Evolutionary conservation across 53 echinoderm and acorn worm genomes (phyloP).

Genomic region (Apostichopus leukothele): DNA sequence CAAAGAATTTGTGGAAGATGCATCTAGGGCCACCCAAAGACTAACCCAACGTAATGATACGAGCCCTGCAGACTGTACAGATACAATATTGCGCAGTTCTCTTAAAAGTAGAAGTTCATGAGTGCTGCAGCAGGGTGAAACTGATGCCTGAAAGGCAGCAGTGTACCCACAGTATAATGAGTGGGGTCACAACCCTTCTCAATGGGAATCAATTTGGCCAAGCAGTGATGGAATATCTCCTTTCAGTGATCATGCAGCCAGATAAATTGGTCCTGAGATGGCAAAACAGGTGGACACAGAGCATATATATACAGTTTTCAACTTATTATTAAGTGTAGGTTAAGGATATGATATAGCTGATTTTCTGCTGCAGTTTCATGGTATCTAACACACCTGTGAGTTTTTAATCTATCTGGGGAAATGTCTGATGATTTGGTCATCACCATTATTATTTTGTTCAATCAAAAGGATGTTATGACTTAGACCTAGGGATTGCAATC

Average conservation of each 20-base stretch:
- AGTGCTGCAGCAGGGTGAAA: background rate
- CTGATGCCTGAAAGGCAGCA: background rate
- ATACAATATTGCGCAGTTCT: background rate
- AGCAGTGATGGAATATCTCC: constrained; percentile 31
- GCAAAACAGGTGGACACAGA: constrained; percentile 20
- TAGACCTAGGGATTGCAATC: background rate
- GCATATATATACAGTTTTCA: background rate
- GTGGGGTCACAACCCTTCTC: constrained; percentile 28
- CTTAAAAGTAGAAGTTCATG: background rate
- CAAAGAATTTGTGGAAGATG: too few species aligned
- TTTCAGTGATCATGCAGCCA: constrained; percentile 31
- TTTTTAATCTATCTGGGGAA: background rate
- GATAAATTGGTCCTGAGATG: constrained; percentile 27
- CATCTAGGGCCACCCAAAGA: too few species aligned
- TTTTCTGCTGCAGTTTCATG: background rate
- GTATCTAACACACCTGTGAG: background rate
- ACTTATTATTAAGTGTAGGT: background rate
- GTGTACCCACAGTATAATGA: constrained; percentile 5
- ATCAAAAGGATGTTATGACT: background rate
- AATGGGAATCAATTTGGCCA: constrained; percentile 12
- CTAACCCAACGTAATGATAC: too few species aligned
- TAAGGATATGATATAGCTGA: background rate
- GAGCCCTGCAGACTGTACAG: background rate
- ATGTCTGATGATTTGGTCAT: background rate
- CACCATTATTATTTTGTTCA: background rate